Percentiles rank a stretch among this genome's conserved stretches.
phyloP scores from a whole-genome alignment of 2,888 invertebrate genomes.

The Ochlodes sylvanus region DNA sequence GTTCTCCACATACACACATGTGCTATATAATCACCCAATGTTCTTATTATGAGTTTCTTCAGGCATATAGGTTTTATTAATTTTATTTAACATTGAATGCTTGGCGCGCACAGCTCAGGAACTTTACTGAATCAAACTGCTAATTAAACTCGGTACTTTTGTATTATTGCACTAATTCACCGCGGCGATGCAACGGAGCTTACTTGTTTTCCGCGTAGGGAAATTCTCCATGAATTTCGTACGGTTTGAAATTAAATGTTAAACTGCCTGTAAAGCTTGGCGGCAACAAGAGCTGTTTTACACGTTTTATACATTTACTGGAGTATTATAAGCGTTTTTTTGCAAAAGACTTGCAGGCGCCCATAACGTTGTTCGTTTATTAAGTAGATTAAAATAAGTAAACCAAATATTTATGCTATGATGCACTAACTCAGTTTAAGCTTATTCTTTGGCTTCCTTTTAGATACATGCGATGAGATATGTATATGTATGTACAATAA shows the following conservation, averaged over 20 bases:
- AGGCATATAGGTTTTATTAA: neutral
- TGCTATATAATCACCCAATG: too few relatives aligned
- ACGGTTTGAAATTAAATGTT: slow-evolving; percentile 24
- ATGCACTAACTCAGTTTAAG: too few relatives aligned
- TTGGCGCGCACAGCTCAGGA: slow-evolving; percentile 43
- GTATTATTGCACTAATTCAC: slow-evolving; percentile 53
- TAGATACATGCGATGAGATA: too few relatives aligned
- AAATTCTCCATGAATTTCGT: slow-evolving; percentile 15
- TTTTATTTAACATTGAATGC: neutral
- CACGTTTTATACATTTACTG: slow-evolving; percentile 18
- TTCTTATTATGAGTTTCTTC: too few relatives aligned
- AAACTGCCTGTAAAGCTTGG: slow-evolving; percentile 15
- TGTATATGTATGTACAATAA: too few relatives aligned
- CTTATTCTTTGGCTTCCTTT: too few relatives aligned
- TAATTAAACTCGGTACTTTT: slow-evolving; percentile 67
- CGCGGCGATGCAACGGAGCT: slow-evolving; percentile 44
- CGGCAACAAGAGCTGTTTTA: slow-evolving; percentile 1
- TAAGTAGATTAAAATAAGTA: too few relatives aligned
- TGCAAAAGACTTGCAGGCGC: neutral
- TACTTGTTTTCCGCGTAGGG: slow-evolving; percentile 43
- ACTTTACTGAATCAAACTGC: slow-evolving; percentile 59
- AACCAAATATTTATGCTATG: too few relatives aligned
- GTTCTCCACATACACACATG: too few relatives aligned
- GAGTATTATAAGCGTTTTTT: neutral
- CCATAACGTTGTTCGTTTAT: too few relatives aligned